A percentile compares a stretch with the other conserved stretches of the same genome.
Conservation (phyloP, 1,140 invertebrate genomes). For the Eurytemora carolleeae region DNA sequence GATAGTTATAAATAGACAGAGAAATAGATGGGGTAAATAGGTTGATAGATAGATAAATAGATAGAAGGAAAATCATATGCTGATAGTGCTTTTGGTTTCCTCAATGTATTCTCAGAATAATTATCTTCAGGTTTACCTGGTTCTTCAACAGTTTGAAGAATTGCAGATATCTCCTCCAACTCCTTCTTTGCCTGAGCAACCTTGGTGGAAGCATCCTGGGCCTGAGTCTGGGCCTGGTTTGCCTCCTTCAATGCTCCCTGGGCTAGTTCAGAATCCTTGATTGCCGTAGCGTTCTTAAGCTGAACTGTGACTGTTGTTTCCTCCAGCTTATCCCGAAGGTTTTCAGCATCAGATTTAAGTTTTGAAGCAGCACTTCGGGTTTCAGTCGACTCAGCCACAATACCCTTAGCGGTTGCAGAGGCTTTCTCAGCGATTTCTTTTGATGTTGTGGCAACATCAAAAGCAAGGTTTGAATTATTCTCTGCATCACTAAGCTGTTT, state of each 20-base stretch:
- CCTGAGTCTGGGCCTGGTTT: constrained; percentile 61
- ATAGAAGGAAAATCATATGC: too few species aligned
- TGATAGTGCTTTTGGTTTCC: too few species aligned
- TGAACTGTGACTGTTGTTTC: constrained; percentile 45
- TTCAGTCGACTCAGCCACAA: constrained; percentile 42
- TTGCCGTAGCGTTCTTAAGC: constrained; percentile 24
- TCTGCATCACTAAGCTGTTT: constrained; percentile 46
- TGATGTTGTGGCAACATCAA: constrained; percentile 46
- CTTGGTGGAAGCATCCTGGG: constrained; percentile 50
- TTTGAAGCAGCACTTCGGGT: constrained; percentile 49
- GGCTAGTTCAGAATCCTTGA: constrained; percentile 18
- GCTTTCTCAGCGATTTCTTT: constrained; percentile 52
- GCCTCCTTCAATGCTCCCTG: constrained; percentile 47
- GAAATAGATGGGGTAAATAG: too few species aligned
- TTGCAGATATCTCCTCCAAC: constrained; percentile 53
- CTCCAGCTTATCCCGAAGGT: constrained; percentile 44
- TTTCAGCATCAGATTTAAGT: constrained; percentile 52
- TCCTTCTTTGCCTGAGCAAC: constrained; percentile 55
- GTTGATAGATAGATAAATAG: too few species aligned
- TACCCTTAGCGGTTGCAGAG: constrained; percentile 34
- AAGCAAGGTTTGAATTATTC: constrained; percentile 19
- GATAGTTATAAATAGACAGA: too few species aligned
- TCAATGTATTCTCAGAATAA: too few species aligned
- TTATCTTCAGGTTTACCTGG: too few species aligned
- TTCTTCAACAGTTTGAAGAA: constrained; percentile 52